These are phyloP conservation scores for Cnemophilus loriae DNA, from an alignment of 2,113 vertebrate species.

Conservation along the genomic window DNA sequence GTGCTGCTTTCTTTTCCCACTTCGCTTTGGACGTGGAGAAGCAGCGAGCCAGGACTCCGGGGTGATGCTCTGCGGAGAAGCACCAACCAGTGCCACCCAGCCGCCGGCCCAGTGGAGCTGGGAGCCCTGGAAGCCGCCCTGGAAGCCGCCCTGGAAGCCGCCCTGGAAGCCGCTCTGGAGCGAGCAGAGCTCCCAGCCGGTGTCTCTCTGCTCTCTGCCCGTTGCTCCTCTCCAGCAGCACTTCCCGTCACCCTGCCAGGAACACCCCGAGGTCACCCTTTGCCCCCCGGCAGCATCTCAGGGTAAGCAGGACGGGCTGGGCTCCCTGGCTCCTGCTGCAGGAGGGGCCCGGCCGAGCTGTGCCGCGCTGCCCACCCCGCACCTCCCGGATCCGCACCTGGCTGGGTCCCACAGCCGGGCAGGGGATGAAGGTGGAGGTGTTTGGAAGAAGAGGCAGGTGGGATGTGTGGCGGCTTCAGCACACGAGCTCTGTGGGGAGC, in stretches of 20 bases:
- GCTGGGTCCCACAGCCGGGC: not conserved
- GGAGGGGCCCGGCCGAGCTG: not conserved
- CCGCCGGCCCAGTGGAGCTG: not conserved
- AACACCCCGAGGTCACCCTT: not conserved
- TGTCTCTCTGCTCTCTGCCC: not conserved
- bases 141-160: not conserved
- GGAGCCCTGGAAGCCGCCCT: not conserved
- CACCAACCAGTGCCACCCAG: not conserved
- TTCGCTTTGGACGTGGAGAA: not conserved
- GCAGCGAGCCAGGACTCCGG: not conserved
- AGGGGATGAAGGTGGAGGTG: not conserved
- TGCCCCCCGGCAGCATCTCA: not conserved
- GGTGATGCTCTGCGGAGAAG: not conserved
- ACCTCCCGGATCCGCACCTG: not conserved
- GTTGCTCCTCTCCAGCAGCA: not conserved
- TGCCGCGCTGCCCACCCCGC: not conserved
- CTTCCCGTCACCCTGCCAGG: not conserved
- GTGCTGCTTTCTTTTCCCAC: not conserved
- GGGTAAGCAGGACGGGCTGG: not conserved
- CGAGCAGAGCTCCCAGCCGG: not conserved
- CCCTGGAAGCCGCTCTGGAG: not conserved
- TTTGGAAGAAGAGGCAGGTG: not conserved
- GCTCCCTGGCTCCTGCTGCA: not conserved
- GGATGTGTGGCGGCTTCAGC: not conserved
- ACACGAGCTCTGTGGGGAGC: not conserved